Conservation (phyloP, 2,113 vertebrate species). For the Columba janthina region DNA sequence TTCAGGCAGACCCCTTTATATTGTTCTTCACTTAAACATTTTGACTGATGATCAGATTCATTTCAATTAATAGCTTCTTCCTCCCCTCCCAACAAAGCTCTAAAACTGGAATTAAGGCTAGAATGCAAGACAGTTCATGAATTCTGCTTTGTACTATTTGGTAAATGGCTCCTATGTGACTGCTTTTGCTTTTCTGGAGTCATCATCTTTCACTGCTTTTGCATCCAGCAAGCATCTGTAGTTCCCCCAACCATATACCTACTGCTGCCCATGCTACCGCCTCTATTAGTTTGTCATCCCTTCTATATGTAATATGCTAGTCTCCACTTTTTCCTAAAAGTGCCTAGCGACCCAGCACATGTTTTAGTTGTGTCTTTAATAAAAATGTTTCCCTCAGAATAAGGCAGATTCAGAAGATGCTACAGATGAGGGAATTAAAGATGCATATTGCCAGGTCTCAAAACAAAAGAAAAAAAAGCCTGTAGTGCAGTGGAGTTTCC, state of each 20-base stretch:
- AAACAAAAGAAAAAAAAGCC: fast-evolving
- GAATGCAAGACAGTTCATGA: slow-evolving; percentile 29
- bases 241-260: neutral
- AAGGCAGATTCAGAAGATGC: neutral
- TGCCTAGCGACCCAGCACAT: neutral
- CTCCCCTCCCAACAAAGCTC: neutral
- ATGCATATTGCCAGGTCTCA: neutral
- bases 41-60: neutral
- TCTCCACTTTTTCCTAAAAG: neutral
- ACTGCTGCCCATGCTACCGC: neutral
- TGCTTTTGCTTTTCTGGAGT: neutral
- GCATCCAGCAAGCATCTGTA: neutral
- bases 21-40: slow-evolving; percentile 11
- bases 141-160: neutral
- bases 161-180: neutral
- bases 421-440: neutral
- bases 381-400: neutral
- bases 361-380: slow-evolving; percentile 17
- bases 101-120: slow-evolving; percentile 2
- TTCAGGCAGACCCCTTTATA: neutral
- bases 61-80: slow-evolving; percentile 39
- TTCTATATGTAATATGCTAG: neutral
- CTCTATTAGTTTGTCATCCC: neutral
- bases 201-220: slow-evolving; percentile 32
- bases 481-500: neutral